A percentile compares a stretch with the other conserved stretches of the same genome.
phyloP scores from a whole-genome alignment of 2,888 invertebrate genomes.

The Nemoura dubitans region DNA sequence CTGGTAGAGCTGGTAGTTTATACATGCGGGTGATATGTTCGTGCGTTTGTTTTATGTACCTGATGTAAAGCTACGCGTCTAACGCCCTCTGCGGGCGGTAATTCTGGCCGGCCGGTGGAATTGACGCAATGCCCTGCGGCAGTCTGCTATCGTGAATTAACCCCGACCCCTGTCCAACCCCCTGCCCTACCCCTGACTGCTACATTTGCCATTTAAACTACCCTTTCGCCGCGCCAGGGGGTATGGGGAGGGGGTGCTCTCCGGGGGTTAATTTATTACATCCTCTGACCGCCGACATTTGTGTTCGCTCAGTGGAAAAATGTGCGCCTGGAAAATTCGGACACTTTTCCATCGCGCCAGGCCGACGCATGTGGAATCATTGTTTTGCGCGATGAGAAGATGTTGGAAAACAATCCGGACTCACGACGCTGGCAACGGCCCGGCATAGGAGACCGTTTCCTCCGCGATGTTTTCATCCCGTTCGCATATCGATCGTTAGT shows the following conservation, averaged over 20 bases:
- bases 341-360: background rate
- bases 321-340: background rate
- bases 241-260: background rate
- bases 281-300: background rate
- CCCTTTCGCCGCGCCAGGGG: slow-evolving; percentile 12
- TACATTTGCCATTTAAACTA: slow-evolving; percentile 2
- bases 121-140: background rate
- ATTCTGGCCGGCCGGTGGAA: background rate
- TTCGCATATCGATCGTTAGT: background rate
- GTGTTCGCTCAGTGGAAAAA: background rate
- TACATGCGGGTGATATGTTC: too few relatives aligned
- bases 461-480: background rate
- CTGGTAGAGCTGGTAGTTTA: too few relatives aligned
- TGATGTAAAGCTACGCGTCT: background rate
- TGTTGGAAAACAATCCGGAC: background rate
- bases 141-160: background rate
- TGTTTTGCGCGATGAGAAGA: background rate
- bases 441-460: background rate
- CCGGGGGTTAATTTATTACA: background rate
- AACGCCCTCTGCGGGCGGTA: background rate
- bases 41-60: too few relatives aligned
- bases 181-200: background rate
- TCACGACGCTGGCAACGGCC: background rate
- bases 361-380: background rate
- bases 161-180: background rate